Evolutionary conservation across 2,113 vertebrate species (phyloP).

Genomic region (Chinchilla lanigera): DNA sequence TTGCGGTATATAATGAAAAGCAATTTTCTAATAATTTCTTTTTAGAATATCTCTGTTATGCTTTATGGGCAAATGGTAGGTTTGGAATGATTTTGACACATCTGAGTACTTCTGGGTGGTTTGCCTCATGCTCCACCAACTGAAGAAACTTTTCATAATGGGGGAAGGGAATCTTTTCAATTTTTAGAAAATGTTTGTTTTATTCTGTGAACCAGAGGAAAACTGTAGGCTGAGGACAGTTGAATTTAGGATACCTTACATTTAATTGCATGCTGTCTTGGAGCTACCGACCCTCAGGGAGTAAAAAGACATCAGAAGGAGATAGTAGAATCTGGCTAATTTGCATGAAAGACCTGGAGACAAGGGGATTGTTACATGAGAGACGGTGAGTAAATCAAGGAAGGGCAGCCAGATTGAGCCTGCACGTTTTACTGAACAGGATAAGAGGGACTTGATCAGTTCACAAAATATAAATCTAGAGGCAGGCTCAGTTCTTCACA

Average conservation of each 20-base stretch:
- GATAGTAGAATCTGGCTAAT: neutral
- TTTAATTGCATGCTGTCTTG: neutral
- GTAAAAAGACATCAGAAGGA: neutral
- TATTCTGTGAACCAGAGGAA: constrained; percentile 32
- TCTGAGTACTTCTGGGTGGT: neutral
- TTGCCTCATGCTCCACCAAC: neutral
- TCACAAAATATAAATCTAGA: neutral
- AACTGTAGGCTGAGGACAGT: constrained; percentile 24
- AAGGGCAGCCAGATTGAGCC: neutral
- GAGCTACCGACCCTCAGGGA: constrained; percentile 28
- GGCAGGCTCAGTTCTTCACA: neutral
- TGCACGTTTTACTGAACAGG: neutral
- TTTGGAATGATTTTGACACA: constrained; percentile 57
- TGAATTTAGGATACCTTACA: constrained; percentile 49
- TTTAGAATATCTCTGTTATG: constrained; percentile 65
- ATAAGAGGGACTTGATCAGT: neutral
- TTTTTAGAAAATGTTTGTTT: constrained; percentile 63
- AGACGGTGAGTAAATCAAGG: constrained; percentile 4
- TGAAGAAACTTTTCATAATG: constrained; percentile 7
- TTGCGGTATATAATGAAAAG: constrained; percentile 75
- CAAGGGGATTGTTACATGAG: neutral
- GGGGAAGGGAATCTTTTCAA: neutral
- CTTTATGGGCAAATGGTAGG: constrained; percentile 67
- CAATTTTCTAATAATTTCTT: constrained; percentile 78
- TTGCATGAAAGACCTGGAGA: constrained; percentile 19